Evolutionary conservation across 1,140 invertebrate species (phyloP), one percentile per base, ranked within the genome.

Genomic region (Acromyrmex echinatior): DNA sequence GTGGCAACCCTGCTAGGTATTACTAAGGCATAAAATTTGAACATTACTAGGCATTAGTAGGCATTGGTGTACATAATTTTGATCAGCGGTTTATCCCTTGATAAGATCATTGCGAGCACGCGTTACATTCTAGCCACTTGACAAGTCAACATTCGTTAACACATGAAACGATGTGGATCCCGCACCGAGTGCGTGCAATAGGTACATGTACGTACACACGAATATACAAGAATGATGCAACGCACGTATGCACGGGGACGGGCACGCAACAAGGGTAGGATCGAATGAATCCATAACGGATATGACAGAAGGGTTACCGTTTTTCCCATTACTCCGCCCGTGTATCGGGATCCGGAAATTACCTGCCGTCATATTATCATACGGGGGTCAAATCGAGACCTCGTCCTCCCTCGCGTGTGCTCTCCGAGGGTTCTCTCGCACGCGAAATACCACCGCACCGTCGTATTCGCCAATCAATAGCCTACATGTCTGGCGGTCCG

Each of bases 261-360:
- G 82, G 65, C 73, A 53, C 56, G 77, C 82, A 28, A 39, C 87
- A 51, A 56, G 65, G 73, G 68, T 21, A 39, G 82, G 86, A 88
- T 86, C 82, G 81, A 90, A 91, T 73, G 90, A 91, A 90, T 91
- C 90, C 84, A 88, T 88, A 88, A 82, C 89, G 90, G 90, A 91
- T 91, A 91, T 91, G 90, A 91, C 89, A 81, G 87, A 88, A 91
- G 90, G 90, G 89, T 90, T 91, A 91, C 87, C 87, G 89, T 91
- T 91, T 91, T 91, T 87, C 89, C 90, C 89, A 91, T 91, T 91
- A 91, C 89, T 90, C 88, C 62, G 39, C 73, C 62, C 58, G 73
- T 90, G 88, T 91, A 91, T 91, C 90, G 78, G 87, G 79, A 91
- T 91, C 90, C 90, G 90, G 90, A 91, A 91, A 91, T 91, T 91